Conservation (phyloP, 92 coral and sea anemone genomes). For the Pocillopora meandrina region DNA sequence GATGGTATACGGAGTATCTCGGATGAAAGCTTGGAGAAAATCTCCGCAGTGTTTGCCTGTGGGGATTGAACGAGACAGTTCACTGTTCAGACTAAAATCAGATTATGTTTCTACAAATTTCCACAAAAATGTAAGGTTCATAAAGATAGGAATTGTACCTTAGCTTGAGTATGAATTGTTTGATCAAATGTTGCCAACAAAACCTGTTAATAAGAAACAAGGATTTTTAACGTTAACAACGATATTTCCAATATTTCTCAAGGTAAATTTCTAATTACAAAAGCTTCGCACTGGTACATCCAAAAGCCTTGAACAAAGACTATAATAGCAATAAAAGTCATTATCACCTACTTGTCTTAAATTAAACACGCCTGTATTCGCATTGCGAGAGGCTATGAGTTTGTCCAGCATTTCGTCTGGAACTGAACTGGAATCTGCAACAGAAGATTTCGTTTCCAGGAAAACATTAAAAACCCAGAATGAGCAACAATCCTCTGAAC, state of each 20-base stretch:
- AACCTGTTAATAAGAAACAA: conserved; percentile 55
- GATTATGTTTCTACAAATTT: no score
- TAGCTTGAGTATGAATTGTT: conserved; percentile 84
- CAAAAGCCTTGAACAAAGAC: no score
- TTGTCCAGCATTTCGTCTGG: conserved; percentile 95
- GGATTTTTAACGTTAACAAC: neutral
- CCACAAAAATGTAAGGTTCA: neutral
- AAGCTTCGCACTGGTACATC: no score
- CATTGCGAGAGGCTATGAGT: conserved; percentile 89
- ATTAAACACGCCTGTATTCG: conserved; percentile 95
- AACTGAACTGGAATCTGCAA: conserved; percentile 80
- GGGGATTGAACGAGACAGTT: neutral
- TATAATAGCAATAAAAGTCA: neutral
- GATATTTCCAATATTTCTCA: no score
- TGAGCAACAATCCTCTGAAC: no score
- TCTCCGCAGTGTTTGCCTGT: conserved; percentile 88
- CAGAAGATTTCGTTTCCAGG: neutral
- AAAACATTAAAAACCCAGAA: no score
- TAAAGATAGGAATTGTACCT: conserved; percentile 53
- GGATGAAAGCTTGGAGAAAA: conserved; percentile 69
- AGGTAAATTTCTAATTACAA: no score
- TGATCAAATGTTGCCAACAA: conserved; percentile 94
- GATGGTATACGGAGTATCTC: conserved; percentile 87
- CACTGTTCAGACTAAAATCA: no score
- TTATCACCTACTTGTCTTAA: conserved; percentile 77